Evolutionary conservation across 2,888 invertebrate genomes (phyloP).

Genomic region (Branchinecta sandiegonensis): DNA sequence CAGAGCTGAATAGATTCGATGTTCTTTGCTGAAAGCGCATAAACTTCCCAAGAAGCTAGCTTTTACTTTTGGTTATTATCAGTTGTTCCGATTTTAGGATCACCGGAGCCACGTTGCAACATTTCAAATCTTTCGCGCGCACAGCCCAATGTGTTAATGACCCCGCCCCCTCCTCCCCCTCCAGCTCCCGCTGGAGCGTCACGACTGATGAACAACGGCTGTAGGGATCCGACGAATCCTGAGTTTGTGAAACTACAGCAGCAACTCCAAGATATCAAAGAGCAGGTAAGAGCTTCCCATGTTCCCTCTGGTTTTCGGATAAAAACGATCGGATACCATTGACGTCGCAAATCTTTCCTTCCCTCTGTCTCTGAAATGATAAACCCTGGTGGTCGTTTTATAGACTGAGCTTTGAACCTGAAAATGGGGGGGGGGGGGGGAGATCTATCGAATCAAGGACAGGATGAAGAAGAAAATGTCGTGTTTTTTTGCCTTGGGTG

Average conservation of each 20-base stretch:
- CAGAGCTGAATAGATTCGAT: no score
- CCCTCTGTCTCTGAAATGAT: no score
- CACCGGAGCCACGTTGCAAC: slow-evolving; percentile 19
- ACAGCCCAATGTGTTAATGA: slow-evolving; percentile 32
- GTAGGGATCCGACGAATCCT: slow-evolving; percentile 48
- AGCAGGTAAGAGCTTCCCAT: slow-evolving; percentile 50
- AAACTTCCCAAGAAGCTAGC: no score
- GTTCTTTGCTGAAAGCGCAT: no score
- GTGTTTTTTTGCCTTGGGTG: no score
- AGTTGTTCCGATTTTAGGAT: slow-evolving; percentile 20
- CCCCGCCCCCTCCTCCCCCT: slow-evolving; percentile 13
- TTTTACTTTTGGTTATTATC: slow-evolving; percentile 23
- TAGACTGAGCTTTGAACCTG: no score
- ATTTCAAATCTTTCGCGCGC: slow-evolving; percentile 18
- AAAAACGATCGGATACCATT: no score
- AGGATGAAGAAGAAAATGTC: no score
- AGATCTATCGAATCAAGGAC: no score
- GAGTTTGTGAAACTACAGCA: slow-evolving; percentile 85
- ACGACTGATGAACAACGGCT: slow-evolving; percentile 48
- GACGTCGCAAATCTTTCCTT: not conserved
- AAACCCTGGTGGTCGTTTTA: no score
- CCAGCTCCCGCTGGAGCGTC: slow-evolving; percentile 31
- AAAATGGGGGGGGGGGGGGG: no score
- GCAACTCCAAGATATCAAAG: slow-evolving; percentile 91
- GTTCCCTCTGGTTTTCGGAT: not conserved